phyloP scores from a whole-genome alignment of 2,113 vertebrate species.

The Mugil cephalus region DNA sequence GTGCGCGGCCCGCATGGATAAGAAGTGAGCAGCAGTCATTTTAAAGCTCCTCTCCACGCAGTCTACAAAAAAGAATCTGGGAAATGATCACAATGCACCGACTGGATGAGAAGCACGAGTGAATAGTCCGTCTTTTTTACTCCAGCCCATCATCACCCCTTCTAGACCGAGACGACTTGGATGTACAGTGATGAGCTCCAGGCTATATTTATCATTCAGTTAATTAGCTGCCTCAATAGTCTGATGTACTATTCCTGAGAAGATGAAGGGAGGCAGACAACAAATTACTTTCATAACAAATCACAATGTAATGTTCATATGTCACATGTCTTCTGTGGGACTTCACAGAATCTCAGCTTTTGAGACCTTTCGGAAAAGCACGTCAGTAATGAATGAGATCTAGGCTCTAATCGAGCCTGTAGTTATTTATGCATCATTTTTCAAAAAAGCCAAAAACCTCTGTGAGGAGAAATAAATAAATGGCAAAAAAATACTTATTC shows the following conservation, averaged over 20 bases:
- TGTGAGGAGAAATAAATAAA: not conserved
- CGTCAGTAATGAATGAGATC: not conserved
- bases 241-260: constrained; percentile 28
- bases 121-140: not conserved
- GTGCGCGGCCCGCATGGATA: constrained; percentile 53
- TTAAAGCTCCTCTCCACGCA: constrained; percentile 33
- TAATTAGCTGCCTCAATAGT: constrained; percentile 37
- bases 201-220: constrained; percentile 28
- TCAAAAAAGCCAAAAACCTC: not conserved
- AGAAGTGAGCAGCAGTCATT: constrained; percentile 55
- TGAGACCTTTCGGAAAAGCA: no score
- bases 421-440: no score
- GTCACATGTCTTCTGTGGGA: constrained; percentile 6
- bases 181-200: not conserved
- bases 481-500: not conserved
- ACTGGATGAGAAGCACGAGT: constrained; percentile 8
- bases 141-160: constrained; percentile 7
- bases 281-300: constrained; percentile 10
- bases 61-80: constrained; percentile 18
- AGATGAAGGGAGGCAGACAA: constrained; percentile 29
- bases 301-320: constrained; percentile 18
- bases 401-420: not conserved
- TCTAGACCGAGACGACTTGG: not conserved
- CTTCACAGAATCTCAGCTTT: not conserved
- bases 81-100: constrained; percentile 27